Percentiles rank a stretch among this genome's conserved stretches.
Conservation (phyloP, 2,113 vertebrate genomes). For the Pogona vitticeps region DNA sequence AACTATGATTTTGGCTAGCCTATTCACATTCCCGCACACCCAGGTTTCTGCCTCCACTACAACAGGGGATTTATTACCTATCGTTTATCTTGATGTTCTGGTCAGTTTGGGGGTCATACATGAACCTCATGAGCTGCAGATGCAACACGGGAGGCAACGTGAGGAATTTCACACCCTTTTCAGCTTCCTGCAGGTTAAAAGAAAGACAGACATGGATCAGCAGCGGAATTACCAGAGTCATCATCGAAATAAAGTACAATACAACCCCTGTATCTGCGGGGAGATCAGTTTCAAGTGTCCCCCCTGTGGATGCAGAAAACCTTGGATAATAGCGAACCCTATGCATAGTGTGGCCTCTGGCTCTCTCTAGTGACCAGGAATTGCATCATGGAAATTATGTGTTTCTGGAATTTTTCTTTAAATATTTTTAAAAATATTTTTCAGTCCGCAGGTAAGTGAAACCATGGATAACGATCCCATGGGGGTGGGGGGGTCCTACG, state of each 20-base stretch:
- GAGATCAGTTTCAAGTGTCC: no score
- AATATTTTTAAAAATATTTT: no score
- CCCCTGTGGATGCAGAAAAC: no score
- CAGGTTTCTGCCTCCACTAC: neutral
- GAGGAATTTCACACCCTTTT: slow-evolving; percentile 98
- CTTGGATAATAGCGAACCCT: no score
- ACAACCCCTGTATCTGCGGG: no score
- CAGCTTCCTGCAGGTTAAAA: slow-evolving; percentile 85
- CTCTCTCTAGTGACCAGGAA: no score
- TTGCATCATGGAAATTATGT: no score
- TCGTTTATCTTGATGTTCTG: slow-evolving; percentile 99
- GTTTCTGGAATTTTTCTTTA: no score
- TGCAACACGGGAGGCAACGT: slow-evolving; percentile 97
- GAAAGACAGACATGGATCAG: neutral
- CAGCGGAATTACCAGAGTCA: neutral
- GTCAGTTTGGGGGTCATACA: slow-evolving; percentile 99
- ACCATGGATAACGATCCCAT: no score
- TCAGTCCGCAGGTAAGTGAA: no score
- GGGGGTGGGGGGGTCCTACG: no score
- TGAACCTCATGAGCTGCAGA: slow-evolving; percentile 98
- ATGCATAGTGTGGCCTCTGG: no score
- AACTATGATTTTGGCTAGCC: neutral
- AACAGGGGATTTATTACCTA: slow-evolving; percentile 77
- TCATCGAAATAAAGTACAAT: neutral
- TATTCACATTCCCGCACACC: neutral